phyloP scores from a whole-genome alignment of 2,113 vertebrate species.

The Leptobrachium ailaonicum region DNA sequence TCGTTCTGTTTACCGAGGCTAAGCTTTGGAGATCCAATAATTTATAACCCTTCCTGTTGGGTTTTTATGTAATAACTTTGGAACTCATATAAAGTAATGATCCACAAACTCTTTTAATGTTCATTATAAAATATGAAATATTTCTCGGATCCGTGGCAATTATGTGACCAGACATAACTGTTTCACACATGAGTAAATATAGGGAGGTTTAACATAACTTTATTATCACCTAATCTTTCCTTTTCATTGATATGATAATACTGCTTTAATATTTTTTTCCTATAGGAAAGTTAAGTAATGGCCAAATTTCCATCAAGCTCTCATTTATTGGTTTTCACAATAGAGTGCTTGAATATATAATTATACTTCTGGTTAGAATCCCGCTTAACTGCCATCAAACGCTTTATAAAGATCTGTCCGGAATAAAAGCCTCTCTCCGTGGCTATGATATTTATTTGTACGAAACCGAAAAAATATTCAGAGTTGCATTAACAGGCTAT shows the following conservation, averaged over 20 bases:
- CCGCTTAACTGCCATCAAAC: constrained; percentile 57
- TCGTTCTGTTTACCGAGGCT: constrained; percentile 77
- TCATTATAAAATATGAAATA: constrained; percentile 87
- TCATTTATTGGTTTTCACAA: constrained; percentile 77
- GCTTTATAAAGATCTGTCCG: constrained; percentile 47
- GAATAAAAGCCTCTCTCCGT: neutral
- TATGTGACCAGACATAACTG: constrained; percentile 84
- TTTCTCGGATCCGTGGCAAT: constrained; percentile 80
- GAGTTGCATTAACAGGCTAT: neutral
- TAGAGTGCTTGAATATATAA: constrained; percentile 74
- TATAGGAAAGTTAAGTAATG: constrained; percentile 80
- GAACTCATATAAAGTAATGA: constrained; percentile 86
- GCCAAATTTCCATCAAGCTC: constrained; percentile 74
- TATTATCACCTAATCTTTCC: constrained; percentile 81
- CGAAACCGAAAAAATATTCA: constrained; percentile 17
- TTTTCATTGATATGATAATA: constrained; percentile 80
- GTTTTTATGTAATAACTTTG: constrained; percentile 86
- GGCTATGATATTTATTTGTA: constrained; percentile 27
- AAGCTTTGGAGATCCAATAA: constrained; percentile 71
- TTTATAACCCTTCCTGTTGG: constrained; percentile 80
- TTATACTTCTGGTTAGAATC: constrained; percentile 74
- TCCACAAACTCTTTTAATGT: constrained; percentile 87
- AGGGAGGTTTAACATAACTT: constrained; percentile 83
- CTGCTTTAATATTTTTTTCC: constrained; percentile 80
- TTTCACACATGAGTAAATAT: constrained; percentile 83